Evolutionary conservation across 2,888 invertebrate species (phyloP).

Genomic region (Harpagoxenus sublaevis): DNA sequence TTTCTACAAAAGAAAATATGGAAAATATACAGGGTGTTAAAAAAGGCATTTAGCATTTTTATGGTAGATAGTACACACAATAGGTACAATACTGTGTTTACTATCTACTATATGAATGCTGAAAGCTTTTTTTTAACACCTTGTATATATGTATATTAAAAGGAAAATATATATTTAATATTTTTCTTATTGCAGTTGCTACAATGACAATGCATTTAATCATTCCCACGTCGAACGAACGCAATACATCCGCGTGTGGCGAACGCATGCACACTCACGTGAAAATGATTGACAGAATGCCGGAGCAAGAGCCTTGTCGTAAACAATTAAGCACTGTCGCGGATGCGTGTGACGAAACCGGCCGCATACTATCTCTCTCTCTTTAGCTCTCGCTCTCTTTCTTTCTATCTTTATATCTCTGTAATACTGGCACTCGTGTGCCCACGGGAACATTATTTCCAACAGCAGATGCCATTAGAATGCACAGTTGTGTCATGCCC

Average conservation of each 20-base stretch:
- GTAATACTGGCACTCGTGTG: neutral
- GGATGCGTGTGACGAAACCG: constrained; percentile 26
- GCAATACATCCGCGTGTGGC: neutral
- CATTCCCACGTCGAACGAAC: neutral
- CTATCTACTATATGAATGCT: too few relatives aligned
- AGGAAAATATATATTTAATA: neutral
- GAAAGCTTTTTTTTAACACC: too few relatives aligned
- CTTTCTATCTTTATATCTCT: neutral
- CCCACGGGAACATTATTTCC: constrained; percentile 50
- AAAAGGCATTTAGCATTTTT: too few relatives aligned
- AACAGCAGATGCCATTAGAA: constrained; percentile 50
- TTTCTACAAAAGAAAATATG: too few relatives aligned
- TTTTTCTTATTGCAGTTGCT: neutral
- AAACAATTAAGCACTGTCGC: constrained; percentile 34
- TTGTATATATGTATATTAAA: too few relatives aligned
- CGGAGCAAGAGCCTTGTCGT: constrained; percentile 35
- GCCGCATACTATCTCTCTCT: neutral
- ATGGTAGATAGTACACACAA: too few relatives aligned
- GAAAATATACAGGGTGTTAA: too few relatives aligned
- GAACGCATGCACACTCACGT: neutral
- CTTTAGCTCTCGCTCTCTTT: neutral
- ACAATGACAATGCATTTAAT: constrained; percentile 13
- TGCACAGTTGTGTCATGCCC: constrained; percentile 33
- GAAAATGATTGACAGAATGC: constrained; percentile 27
- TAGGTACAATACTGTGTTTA: too few relatives aligned